Evolutionary conservation across 2,888 invertebrate genomes (phyloP).

Genomic region (Mesorhabditis belari): DNA sequence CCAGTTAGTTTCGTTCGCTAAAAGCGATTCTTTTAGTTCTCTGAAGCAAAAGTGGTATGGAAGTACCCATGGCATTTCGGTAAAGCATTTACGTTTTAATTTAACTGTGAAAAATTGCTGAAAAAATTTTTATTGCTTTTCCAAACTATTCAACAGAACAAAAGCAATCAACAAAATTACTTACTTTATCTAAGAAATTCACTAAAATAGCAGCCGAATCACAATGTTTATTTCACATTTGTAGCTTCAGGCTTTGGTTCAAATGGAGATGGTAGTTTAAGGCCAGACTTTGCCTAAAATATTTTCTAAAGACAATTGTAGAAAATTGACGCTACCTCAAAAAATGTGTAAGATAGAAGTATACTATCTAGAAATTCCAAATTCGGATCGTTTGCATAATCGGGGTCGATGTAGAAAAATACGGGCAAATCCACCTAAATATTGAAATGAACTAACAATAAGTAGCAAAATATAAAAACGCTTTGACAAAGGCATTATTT

Average conservation of each 20-base stretch:
- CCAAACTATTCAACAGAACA: too few relatives aligned
- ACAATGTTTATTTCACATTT: too few relatives aligned
- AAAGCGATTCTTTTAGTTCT: too few relatives aligned
- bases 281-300: slow-evolving; percentile 34
- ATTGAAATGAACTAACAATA: neutral
- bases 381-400: slow-evolving; percentile 80
- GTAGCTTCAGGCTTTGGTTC: slow-evolving; percentile 35
- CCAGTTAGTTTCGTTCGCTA: too few relatives aligned
- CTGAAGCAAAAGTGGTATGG: too few relatives aligned
- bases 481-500: neutral
- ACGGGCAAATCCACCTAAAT: slow-evolving; percentile 94
- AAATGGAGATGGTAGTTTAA: slow-evolving; percentile 47
- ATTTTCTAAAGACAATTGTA: neutral
- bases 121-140: too few relatives aligned
- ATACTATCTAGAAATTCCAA: slow-evolving; percentile 80
- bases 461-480: neutral
- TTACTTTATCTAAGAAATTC: too few relatives aligned
- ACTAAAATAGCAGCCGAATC: too few relatives aligned
- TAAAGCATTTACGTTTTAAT: too few relatives aligned
- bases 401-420: slow-evolving; percentile 97
- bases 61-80: too few relatives aligned
- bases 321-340: slow-evolving; percentile 70
- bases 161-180: too few relatives aligned
- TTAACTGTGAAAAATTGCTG: too few relatives aligned
- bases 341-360: slow-evolving; percentile 91